Percentiles rank a stretch among this genome's conserved stretches.
Conservation (phyloP, 2,888 invertebrate genomes). For the Argyresthia albistria region DNA sequence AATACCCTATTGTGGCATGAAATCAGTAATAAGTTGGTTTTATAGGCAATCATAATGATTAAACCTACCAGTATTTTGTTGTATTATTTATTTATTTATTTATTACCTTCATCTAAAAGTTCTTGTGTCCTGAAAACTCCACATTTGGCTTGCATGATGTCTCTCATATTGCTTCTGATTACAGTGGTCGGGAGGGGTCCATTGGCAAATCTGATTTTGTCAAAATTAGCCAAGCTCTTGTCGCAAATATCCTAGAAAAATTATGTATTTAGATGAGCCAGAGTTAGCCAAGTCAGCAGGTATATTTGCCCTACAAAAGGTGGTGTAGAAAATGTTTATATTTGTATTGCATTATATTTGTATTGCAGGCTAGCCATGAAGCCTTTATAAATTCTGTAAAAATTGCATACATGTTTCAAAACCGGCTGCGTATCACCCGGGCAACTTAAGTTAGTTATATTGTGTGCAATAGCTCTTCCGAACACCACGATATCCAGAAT, state of each 20-base stretch:
- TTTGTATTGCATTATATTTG: too few species aligned
- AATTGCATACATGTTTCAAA: conserved; percentile 75
- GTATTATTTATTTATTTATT: conserved; percentile 14
- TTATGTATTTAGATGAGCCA: too few species aligned
- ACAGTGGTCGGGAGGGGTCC: conserved; percentile 84
- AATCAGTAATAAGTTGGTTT: too few species aligned
- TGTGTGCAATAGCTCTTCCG: conserved; percentile 93
- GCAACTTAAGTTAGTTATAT: conserved; percentile 82
- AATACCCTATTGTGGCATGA: too few species aligned
- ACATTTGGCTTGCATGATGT: conserved; percentile 96
- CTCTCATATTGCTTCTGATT: conserved; percentile 90
- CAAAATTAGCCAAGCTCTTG: conserved; percentile 88
- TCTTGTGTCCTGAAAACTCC: conserved; percentile 96
- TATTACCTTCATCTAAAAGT: conserved; percentile 81
- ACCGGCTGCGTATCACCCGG: conserved; percentile 85
- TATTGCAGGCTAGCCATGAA: too few species aligned
- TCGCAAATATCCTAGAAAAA: conserved; percentile 85
- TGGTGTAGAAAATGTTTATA: too few species aligned
- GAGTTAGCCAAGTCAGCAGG: too few species aligned
- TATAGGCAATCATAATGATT: too few species aligned
- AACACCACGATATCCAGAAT: conserved; percentile 97
- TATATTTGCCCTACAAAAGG: too few species aligned
- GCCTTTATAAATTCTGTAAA: too few species aligned
- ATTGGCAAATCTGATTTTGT: conserved; percentile 81
- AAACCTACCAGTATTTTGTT: too few species aligned